These are phyloP conservation scores for Holothuria scabra DNA, from an alignment of 53 echinoderm and acorn worm genomes.

Conservation along the genomic window DNA sequence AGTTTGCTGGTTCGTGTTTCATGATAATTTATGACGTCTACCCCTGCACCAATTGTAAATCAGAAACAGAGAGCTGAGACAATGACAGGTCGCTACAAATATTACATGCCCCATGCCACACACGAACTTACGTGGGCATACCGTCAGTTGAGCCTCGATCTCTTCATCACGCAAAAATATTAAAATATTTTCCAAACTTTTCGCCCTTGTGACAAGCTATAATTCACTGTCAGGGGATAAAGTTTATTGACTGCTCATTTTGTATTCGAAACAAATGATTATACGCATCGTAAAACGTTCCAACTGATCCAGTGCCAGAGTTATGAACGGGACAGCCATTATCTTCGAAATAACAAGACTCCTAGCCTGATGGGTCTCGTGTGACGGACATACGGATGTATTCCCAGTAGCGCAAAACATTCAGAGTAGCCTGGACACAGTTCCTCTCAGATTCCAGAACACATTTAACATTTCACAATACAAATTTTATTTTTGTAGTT, in stretches of 20 bases:
- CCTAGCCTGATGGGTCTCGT: too few species aligned
- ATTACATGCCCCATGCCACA: slow-evolving; percentile 32
- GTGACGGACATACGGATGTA: too few species aligned
- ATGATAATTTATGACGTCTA: neutral
- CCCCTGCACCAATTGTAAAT: slow-evolving; percentile 15
- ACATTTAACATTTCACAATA: too few species aligned
- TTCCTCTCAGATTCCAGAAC: too few species aligned
- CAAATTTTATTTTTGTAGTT: too few species aligned
- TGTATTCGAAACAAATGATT: slow-evolving; percentile 42
- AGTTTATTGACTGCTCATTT: slow-evolving; percentile 29
- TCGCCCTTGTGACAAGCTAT: neutral
- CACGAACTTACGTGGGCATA: slow-evolving; percentile 15
- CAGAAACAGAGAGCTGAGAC: neutral
- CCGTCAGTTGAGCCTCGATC: too few species aligned
- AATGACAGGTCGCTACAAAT: slow-evolving; percentile 25
- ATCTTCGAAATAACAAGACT: too few species aligned
- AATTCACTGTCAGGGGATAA: slow-evolving; percentile 28
- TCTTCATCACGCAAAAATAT: slow-evolving; percentile 11
- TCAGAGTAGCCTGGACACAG: too few species aligned
- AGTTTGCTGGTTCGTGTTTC: slow-evolving; percentile 29
- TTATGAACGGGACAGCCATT: too few species aligned
- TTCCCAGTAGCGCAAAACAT: too few species aligned
- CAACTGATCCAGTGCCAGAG: neutral
- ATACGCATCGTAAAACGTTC: slow-evolving; percentile 22
- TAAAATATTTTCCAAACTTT: slow-evolving; percentile 32